A percentile compares a stretch with the other conserved stretches of the same genome.
These are phyloP conservation scores for Napeogenes inachia DNA, from an alignment of 2,888 invertebrate species.

Conservation along the genomic window DNA sequence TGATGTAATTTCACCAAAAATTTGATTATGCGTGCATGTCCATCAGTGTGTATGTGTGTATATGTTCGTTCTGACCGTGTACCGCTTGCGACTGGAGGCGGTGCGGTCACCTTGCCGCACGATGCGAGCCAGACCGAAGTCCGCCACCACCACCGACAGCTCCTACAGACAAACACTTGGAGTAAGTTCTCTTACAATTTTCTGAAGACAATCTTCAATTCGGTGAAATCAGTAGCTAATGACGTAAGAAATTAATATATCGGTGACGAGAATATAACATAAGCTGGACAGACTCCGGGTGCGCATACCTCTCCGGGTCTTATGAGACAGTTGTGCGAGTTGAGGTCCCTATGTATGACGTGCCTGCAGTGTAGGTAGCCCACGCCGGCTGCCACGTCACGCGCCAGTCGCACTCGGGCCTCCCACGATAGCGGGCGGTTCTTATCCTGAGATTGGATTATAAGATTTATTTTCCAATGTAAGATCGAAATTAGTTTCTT, in stretches of 20 bases:
- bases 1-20: too few relatives aligned
- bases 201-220: too few relatives aligned
- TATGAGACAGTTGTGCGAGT: slow-evolving; percentile 96
- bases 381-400: slow-evolving; percentile 95
- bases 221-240: too few relatives aligned
- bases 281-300: slow-evolving; percentile 47
- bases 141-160: slow-evolving; percentile 94
- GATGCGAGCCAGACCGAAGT: slow-evolving; percentile 94
- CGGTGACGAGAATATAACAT: neutral
- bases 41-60: neutral
- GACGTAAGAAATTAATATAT: neutral
- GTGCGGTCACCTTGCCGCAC: slow-evolving; percentile 78
- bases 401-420: slow-evolving; percentile 88
- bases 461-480: neutral
- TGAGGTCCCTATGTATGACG: slow-evolving; percentile 96
- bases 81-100: slow-evolving; percentile 83
- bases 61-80: slow-evolving; percentile 78
- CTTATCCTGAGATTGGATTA: slow-evolving; percentile 39
- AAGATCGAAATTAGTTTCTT: too few relatives aligned
- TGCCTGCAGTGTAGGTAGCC: slow-evolving; percentile 96
- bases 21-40: neutral
- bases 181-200: too few relatives aligned
- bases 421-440: slow-evolving; percentile 85
- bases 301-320: slow-evolving; percentile 59
- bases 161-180: slow-evolving; percentile 71